These are phyloP conservation scores for Rhineura floridana DNA, from an alignment of 2,113 vertebrate genomes.

Conservation along the genomic window DNA sequence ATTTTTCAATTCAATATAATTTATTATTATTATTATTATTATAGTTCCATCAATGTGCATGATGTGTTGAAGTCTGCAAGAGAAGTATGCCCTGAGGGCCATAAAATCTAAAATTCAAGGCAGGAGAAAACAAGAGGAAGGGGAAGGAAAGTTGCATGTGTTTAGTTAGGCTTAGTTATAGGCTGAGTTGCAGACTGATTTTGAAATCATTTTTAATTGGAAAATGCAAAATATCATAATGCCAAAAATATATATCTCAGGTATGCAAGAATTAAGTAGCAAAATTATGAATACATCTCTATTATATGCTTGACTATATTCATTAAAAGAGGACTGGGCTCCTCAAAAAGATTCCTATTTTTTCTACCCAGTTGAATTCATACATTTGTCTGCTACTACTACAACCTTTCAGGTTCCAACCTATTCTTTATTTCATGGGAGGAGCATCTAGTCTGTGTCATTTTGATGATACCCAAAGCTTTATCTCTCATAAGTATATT, in stretches of 20 bases:
- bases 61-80: too few relatives aligned
- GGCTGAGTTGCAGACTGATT: too few relatives aligned
- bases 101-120: too few relatives aligned
- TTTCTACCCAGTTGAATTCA: background rate
- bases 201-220: background rate
- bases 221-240: background rate
- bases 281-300: background rate
- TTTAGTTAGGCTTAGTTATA: too few relatives aligned
- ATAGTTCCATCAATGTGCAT: too few relatives aligned
- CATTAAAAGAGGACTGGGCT: background rate
- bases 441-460: background rate
- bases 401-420: background rate
- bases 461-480: background rate
- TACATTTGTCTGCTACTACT: background rate
- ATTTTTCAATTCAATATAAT: too few relatives aligned
- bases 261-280: background rate
- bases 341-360: background rate
- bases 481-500: background rate
- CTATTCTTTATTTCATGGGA: background rate
- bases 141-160: too few relatives aligned
- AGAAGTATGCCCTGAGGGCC: too few relatives aligned
- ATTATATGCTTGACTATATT: background rate
- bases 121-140: too few relatives aligned
- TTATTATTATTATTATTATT: too few relatives aligned
- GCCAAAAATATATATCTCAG: background rate